Conservation (phyloP, 2,888 invertebrate species). For the Drosophila stalkeri region DNA sequence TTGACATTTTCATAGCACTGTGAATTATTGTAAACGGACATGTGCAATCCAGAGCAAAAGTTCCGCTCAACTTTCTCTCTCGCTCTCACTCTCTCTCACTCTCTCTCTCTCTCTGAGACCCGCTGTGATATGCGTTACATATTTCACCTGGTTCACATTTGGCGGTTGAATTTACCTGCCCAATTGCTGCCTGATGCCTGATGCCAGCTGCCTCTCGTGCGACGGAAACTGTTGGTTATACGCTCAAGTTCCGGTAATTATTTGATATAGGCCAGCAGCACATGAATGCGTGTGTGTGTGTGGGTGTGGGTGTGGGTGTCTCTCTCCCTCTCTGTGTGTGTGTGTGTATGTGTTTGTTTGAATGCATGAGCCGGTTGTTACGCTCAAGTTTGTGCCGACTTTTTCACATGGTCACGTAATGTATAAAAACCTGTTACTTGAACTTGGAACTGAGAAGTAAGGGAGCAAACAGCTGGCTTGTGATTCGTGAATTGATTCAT, state of each 20-base stretch:
- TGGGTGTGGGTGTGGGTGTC: conserved; percentile 17
- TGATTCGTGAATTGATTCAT: conserved; percentile 63
- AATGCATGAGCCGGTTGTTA: conserved; percentile 35
- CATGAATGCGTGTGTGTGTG: conserved; percentile 7
- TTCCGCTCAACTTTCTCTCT: conserved; percentile 6
- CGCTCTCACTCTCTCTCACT: not conserved
- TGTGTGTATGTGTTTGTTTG: conserved; percentile 19
- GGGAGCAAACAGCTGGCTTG: not conserved
- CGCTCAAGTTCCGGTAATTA: conserved; percentile 76
- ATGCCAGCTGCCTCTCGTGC: conserved; percentile 33
- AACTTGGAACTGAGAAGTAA: not conserved
- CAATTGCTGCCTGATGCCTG: not conserved
- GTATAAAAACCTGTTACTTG: conserved; percentile 76
- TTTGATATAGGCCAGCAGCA: conserved; percentile 71
- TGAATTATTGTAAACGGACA: conserved; percentile 76
- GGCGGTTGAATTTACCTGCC: conserved; percentile 34
- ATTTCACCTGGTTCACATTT: conserved; percentile 38
- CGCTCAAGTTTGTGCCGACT: conserved; percentile 50
- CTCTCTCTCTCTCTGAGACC: conserved; percentile 6
- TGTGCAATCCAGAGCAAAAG: conserved; percentile 49
- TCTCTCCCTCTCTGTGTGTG: no score
- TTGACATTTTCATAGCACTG: conserved; percentile 72
- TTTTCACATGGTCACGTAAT: conserved; percentile 71
- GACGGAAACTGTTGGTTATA: conserved; percentile 76
- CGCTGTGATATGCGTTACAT: conserved; percentile 39